Conservation (phyloP, 2,888 invertebrate species). For the Idaea straminata region DNA sequence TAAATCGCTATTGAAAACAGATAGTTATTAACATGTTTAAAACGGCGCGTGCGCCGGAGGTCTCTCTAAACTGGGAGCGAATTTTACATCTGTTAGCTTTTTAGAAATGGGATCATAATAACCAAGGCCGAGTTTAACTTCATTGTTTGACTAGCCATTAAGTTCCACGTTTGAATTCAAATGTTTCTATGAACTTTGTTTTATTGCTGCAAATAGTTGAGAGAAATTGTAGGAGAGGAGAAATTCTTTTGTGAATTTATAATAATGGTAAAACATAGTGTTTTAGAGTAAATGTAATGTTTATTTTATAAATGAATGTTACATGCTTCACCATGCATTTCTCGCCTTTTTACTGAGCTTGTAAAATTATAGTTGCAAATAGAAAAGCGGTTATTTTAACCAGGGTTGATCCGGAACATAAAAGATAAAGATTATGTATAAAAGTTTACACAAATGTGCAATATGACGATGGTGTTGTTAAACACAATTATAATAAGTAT, state of each 20-base stretch:
- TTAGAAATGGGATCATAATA: constrained; percentile 57
- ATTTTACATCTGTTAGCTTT: constrained; percentile 59
- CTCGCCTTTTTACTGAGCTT: background rate
- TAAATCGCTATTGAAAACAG: too few relatives aligned
- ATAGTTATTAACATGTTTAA: constrained; percentile 20
- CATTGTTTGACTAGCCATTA: constrained; percentile 63
- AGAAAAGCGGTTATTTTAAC: too few relatives aligned
- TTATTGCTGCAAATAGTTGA: constrained; percentile 17
- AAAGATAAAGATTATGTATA: too few relatives aligned
- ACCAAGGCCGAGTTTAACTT: constrained; percentile 34
- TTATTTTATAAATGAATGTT: background rate
- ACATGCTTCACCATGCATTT: background rate
- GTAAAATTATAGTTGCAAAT: too few relatives aligned
- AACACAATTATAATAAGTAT: too few relatives aligned
- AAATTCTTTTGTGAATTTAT: background rate
- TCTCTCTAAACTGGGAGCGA: constrained; percentile 36
- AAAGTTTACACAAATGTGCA: too few relatives aligned
- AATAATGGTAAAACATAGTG: background rate
- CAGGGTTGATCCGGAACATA: too few relatives aligned
- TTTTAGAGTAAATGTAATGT: background rate
- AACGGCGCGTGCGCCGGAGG: constrained; percentile 29
- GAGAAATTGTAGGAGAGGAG: background rate
- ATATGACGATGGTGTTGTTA: too few relatives aligned
- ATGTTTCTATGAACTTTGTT: constrained; percentile 42
- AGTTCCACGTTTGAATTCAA: constrained; percentile 35